phyloP scores from a whole-genome alignment of 2,888 invertebrate species.

The Matsumyia berberina region DNA sequence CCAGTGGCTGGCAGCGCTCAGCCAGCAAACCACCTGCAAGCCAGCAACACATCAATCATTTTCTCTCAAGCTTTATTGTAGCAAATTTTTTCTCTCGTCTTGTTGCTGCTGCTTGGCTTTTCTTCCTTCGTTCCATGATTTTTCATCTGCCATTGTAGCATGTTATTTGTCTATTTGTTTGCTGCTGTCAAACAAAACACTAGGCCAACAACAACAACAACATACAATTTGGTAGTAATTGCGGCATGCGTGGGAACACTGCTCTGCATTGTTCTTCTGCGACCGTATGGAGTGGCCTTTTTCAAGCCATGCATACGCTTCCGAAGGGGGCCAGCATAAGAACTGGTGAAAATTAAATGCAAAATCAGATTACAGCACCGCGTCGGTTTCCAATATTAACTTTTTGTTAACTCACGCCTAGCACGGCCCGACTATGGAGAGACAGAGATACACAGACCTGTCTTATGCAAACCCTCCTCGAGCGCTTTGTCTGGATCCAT shows the following conservation, averaged over 20 bases:
- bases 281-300: not conserved
- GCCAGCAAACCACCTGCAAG: constrained; percentile 67
- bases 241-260: constrained; percentile 70
- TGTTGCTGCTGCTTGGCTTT: constrained; percentile 39
- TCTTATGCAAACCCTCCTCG: constrained; percentile 29
- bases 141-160: constrained; percentile 57
- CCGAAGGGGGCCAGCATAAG: not conserved
- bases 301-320: constrained; percentile 4
- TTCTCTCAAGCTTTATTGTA: constrained; percentile 48
- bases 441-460: constrained; percentile 13
- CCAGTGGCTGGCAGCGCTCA: constrained; percentile 28
- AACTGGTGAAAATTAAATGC: constrained; percentile 53
- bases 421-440: not conserved
- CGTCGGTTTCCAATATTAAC: constrained; percentile 61
- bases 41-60: constrained; percentile 69
- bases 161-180: constrained; percentile 75
- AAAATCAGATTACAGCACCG: constrained; percentile 68
- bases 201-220: constrained; percentile 46
- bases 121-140: constrained; percentile 39
- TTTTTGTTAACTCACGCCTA: constrained; percentile 69
- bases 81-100: constrained; percentile 14
- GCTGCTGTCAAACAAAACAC: constrained; percentile 69
- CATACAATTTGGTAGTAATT: constrained; percentile 62
- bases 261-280: constrained; percentile 53
- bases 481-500: constrained; percentile 57